Base-by-base conservation (phyloP, 37 sponge, comb jelly and placozoan genomes). In the Oopsacas minuta region DNA sequence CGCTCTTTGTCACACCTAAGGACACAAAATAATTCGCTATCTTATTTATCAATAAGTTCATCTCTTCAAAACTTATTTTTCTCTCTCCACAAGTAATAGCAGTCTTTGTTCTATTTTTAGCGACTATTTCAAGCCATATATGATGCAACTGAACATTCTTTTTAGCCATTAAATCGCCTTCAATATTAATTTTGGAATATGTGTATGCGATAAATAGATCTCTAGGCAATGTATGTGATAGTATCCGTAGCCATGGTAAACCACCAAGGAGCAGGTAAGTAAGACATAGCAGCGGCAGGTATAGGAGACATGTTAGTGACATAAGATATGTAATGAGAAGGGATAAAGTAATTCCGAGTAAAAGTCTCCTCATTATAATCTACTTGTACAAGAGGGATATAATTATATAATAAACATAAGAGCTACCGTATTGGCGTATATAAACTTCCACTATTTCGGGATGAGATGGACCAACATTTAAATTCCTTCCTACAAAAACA, bases 31-130 rank as follows among this genome's bases (percentile, higher is more conserved):
- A 83, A 69, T 86, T 52, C 1, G 85, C 90, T 30, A 91, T 52
- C 61, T 39, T 52, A 53, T 90, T 91, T 0, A 87, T 32, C 36
- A 75, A 84, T 36, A 36, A 22, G 0, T 91, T 89, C 23, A 89
- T 39, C 10, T 90, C 84, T 12, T 10, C 30, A 87, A 91, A 91
- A 0, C 87, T 91, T 85, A 87, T 90, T 32, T 39, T 83, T 81
- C 85, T 83, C 22, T 88, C 89, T 46, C 86, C 91, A 82, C 52
- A 91, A 1, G 85, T 23, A 39, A 91, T 82, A 38, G 91, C 91
- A 23, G 69, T 30, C 90, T 89, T 91, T 52, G 69, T 37, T 0
- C 87, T 87, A 53, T 90, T 42, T 23, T 75, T 83, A n/a, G 49
- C 32, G 0, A 86, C 89, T 39, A 87, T 90, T 35, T 86, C 86